Percentiles rank a stretch among this genome's conserved stretches.
Conservation (phyloP, 1,140 invertebrate species). For the Pseudomyrmex sp. region DNA sequence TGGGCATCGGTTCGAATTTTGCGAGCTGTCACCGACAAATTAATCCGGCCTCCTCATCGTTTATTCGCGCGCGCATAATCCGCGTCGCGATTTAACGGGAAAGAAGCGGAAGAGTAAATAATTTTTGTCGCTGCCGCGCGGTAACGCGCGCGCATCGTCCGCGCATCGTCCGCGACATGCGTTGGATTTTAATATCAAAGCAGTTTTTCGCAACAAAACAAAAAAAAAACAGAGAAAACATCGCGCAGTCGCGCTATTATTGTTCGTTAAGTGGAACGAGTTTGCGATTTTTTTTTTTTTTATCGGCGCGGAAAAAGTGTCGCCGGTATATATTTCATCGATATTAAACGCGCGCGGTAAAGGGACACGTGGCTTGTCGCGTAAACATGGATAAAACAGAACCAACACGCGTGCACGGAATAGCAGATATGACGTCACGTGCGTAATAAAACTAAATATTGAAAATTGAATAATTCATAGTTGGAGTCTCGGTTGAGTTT, state of each 20-base stretch:
- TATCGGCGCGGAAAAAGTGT: slow-evolving; percentile 9
- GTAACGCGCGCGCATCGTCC: not conserved
- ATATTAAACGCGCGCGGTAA: slow-evolving; percentile 14
- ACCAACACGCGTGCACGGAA: not conserved
- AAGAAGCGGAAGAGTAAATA: slow-evolving; percentile 58
- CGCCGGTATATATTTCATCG: slow-evolving; percentile 17
- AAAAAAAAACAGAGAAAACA: not conserved
- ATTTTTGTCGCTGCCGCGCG: slow-evolving; percentile 37
- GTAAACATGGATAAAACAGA: slow-evolving; percentile 9
- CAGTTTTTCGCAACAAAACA: slow-evolving; percentile 1
- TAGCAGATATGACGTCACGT: not conserved
- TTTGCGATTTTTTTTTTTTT: slow-evolving; percentile 30
- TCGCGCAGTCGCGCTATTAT: slow-evolving; percentile 18
- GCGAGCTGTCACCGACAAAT: slow-evolving; percentile 64
- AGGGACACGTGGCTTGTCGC: not conserved
- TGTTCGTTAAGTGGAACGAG: slow-evolving; percentile 39
- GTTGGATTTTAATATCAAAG: slow-evolving; percentile 39
- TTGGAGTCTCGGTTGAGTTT: not conserved
- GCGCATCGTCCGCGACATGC: slow-evolving; percentile 2
- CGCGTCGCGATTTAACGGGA: slow-evolving; percentile 22
- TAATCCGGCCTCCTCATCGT: slow-evolving; percentile 55
- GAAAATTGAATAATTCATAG: slow-evolving; percentile 5
- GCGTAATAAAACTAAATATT: not conserved
- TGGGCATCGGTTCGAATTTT: slow-evolving; percentile 63
- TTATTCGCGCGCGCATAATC: slow-evolving; percentile 47